Conservation (phyloP, 2,797 vertebrate species). For the Pseudocheirus occidentalis region DNA sequence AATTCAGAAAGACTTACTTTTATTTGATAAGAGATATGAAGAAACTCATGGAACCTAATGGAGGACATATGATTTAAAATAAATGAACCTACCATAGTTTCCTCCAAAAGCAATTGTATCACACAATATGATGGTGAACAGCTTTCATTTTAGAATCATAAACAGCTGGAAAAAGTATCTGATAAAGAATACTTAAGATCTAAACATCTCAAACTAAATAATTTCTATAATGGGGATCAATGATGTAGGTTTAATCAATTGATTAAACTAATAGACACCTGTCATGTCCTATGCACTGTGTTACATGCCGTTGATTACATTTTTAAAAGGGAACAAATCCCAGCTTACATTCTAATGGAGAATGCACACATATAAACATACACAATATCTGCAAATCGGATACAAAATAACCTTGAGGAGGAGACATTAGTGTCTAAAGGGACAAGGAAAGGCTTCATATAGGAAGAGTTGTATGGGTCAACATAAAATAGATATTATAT, state of each 20-base stretch:
- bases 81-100: neutral
- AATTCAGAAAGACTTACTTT: slow-evolving; percentile 27
- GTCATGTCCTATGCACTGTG: neutral
- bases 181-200: neutral
- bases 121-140: neutral
- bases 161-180: neutral
- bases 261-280: neutral
- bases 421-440: neutral
- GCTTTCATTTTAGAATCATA: neutral
- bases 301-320: neutral
- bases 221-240: neutral
- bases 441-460: neutral
- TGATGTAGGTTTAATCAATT: neutral
- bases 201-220: neutral
- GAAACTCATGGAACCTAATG: slow-evolving; percentile 34
- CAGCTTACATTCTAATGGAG: neutral
- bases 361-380: neutral
- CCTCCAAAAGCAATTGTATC: neutral
- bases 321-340: neutral
- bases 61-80: slow-evolving; percentile 15
- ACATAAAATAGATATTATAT: neutral
- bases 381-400: neutral
- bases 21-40: slow-evolving; percentile 23
- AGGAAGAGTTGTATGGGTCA: neutral
- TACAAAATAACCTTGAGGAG: neutral